Conservation (phyloP, 1,140 invertebrate species). For the Calliphora vicina region DNA sequence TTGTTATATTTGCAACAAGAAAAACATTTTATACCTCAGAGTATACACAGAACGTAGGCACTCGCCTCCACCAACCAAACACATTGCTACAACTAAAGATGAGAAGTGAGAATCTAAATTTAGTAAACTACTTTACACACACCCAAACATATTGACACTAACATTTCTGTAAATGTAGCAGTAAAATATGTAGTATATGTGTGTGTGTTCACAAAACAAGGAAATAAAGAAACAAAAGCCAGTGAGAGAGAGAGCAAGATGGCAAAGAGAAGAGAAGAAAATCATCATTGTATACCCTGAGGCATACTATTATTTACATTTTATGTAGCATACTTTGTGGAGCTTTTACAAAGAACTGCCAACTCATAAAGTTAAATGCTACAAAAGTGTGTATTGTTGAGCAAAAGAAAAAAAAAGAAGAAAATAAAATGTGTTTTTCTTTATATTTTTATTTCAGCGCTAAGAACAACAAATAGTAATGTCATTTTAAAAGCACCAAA, state of each 20-base stretch:
- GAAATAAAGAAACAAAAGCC: no score
- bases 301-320: not conserved
- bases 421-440: not conserved
- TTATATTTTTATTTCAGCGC: no score
- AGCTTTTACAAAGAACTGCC: not conserved
- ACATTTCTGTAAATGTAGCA: not conserved
- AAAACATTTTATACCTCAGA: not conserved
- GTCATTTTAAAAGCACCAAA: no score
- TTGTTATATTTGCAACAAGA: constrained; percentile 41
- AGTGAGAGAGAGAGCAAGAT: no score
- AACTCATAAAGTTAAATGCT: not conserved
- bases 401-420: not conserved
- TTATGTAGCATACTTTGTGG: not conserved
- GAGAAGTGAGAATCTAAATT: not conserved
- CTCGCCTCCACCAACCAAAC: not conserved
- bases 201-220: no score
- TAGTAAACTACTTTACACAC: not conserved
- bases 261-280: no score
- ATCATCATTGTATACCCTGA: not conserved
- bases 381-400: no score
- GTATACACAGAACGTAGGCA: not conserved
- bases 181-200: not conserved
- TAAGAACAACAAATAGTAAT: no score
- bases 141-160: no score
- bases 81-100: not conserved